Base-by-base conservation (phyloP, 2,888 invertebrate species). In the Dendrolimus houi region DNA sequence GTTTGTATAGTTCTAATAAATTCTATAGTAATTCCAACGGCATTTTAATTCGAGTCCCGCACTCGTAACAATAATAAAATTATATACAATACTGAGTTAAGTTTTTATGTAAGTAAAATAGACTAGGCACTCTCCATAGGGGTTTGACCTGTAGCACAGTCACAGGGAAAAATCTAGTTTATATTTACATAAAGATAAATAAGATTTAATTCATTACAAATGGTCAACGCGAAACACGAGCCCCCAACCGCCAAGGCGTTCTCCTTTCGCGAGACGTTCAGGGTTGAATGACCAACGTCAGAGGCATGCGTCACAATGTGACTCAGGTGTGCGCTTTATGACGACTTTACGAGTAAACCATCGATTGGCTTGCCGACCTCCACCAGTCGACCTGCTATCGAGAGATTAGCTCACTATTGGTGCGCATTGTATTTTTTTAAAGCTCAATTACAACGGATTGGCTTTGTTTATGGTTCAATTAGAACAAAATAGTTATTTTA, bases 281-380 rank as follows among this genome's bases (percentile, higher is more conserved):
- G 57, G 55, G 62, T 58, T 68, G 62, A 68, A 59, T 60, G 69
- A 74, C 71, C 72, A 63, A 47, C 13, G 54, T 60, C 59, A 61
- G 59, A 59, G 61, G 64, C 59, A 65, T 74, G 71, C 69, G 72
- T 69, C 71, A 66, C 53, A 61, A 41, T 41, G 64, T 65, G 68
- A 67, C 64, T 74, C 66, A 72, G 69, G 66, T 74, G 66, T 74
- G 66, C 59, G 56, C 29, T 29, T 29, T 62, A 58, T 53, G 55
- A 60, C 62, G 58, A 47, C 57, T 56, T 56, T 65, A 55, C 57
- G 57, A 57, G 63, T 63, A 64, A 66, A 57, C 9, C 47, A 47
- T 12, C 47, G 47, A 47, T 47, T 47, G 47, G 47, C 47, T 10
- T 9, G 47, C 9, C 47, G 47, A 47, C 47, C 47, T 47, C 12